Evolutionary conservation across 2,797 vertebrate genomes (phyloP).

Genomic region (Poecile montanus): DNA sequence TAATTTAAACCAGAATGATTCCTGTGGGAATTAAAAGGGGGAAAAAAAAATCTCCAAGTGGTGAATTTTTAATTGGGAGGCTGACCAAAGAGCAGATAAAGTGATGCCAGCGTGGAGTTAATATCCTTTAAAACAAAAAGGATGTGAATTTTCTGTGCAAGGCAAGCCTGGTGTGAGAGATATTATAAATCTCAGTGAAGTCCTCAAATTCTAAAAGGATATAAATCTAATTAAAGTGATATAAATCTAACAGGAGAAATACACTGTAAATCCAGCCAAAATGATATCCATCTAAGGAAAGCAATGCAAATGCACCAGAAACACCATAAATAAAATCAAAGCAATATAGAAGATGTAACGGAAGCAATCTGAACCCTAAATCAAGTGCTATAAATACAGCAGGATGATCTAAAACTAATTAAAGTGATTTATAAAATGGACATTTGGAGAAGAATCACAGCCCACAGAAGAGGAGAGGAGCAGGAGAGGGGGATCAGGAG

Average conservation of each 20-base stretch:
- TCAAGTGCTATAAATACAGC: conserved; percentile 27
- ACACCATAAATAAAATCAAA: conserved; percentile 64
- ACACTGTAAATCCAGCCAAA: conserved; percentile 69
- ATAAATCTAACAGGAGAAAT: conserved; percentile 62
- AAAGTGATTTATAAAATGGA: conserved; percentile 60
- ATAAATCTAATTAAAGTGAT: conserved; percentile 76
- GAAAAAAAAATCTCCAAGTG: background rate
- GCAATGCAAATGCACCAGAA: conserved; percentile 59
- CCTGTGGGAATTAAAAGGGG: background rate
- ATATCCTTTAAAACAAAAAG: conserved; percentile 16
- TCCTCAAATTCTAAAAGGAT: conserved; percentile 62
- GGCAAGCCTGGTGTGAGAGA: background rate
- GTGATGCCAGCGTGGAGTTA: background rate
- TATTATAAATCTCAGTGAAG: conserved; percentile 51
- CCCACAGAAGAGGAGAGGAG: background rate
- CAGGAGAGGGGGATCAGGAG: background rate
- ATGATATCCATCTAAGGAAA: conserved; percentile 59
- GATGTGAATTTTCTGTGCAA: background rate
- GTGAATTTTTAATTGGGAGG: background rate
- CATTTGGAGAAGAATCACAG: background rate
- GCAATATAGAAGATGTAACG: background rate
- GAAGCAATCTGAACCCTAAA: conserved; percentile 34
- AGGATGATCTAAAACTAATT: conserved; percentile 43
- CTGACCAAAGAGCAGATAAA: background rate
- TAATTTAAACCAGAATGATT: background rate